These are phyloP conservation scores for Drosophila subpulchrella DNA, from an alignment of 1,140 invertebrate species.

Conservation along the genomic window DNA sequence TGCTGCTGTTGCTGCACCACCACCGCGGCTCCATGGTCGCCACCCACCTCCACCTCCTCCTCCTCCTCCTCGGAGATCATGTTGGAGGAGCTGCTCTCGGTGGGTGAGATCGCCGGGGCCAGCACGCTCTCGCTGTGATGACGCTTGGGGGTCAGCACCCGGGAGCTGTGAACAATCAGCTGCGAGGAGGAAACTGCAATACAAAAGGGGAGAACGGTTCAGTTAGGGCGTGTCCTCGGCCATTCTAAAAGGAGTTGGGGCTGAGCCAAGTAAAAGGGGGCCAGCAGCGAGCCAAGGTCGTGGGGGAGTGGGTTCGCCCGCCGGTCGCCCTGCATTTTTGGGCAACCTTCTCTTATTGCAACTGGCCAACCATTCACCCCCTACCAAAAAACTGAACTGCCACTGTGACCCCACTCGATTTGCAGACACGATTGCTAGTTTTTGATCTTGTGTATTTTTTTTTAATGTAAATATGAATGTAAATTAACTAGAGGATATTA, in stretches of 20 bases:
- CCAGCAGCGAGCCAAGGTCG: conserved; percentile 66
- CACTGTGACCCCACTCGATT: conserved; percentile 34
- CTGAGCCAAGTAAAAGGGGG: conserved; percentile 62
- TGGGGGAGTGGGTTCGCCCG: conserved; percentile 34
- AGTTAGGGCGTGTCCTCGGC: conserved; percentile 31
- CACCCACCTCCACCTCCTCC: too few species aligned
- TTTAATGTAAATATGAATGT: background rate
- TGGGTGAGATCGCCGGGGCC: conserved; percentile 9
- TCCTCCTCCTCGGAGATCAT: conserved; percentile 51
- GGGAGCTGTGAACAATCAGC: conserved; percentile 91
- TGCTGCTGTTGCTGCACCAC: conserved; percentile 22
- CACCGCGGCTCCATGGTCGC: background rate
- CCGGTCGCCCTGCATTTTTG: conserved; percentile 36
- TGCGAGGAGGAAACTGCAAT: conserved; percentile 85
- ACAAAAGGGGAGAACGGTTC: conserved; percentile 25
- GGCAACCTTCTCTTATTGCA: conserved; percentile 40
- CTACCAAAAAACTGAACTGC: conserved; percentile 2
- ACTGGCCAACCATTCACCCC: conserved; percentile 31
- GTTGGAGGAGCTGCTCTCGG: conserved; percentile 26
- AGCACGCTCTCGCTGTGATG: conserved; percentile 92
- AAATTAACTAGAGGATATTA: too few species aligned
- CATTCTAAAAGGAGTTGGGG: conserved; percentile 37
- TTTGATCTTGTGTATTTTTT: background rate
- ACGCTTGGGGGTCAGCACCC: conserved; percentile 91
- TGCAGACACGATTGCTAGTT: conserved; percentile 18